Evolutionary conservation across 2,888 invertebrate genomes (phyloP).

Genomic region (Diadegma fenestrale): DNA sequence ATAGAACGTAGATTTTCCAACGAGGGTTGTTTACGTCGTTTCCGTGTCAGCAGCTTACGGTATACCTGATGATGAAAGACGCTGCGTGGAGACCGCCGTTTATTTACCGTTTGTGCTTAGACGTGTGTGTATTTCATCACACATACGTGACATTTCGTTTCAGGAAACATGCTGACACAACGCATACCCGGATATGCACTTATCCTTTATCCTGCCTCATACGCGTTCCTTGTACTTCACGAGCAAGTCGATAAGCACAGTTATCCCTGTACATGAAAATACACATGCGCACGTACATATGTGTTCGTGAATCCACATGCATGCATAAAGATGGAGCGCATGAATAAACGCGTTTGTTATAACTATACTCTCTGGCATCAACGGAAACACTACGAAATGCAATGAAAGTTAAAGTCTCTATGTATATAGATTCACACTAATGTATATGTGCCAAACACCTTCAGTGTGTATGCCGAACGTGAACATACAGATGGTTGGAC

Average conservation of each 20-base stretch:
- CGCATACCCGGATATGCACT: conserved; percentile 58
- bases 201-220: conserved; percentile 42
- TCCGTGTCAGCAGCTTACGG: conserved; percentile 23
- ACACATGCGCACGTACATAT: conserved; percentile 11
- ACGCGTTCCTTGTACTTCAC: conserved; percentile 48
- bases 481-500: conserved; percentile 17
- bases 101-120: neutral
- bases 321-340: conserved; percentile 17
- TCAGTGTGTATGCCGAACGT: conserved; percentile 12
- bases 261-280: conserved; percentile 50
- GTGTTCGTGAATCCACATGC: conserved; percentile 7
- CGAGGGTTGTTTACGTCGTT: conserved; percentile 18
- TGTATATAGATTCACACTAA: conserved; percentile 14
- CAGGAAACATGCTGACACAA: conserved; percentile 39
- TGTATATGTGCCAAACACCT: conserved; percentile 11
- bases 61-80: conserved; percentile 25
- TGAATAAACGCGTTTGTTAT: conserved; percentile 28
- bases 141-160: conserved; percentile 38
- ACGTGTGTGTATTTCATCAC: neutral
- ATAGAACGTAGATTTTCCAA: neutral
- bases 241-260: conserved; percentile 57
- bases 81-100: conserved; percentile 22
- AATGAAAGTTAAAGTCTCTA: conserved; percentile 44
- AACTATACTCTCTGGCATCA: conserved; percentile 11
- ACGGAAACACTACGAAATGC: conserved; percentile 51